Base-by-base conservation (phyloP, 2,113 vertebrate species). In the Larimichthys polyactis region DNA sequence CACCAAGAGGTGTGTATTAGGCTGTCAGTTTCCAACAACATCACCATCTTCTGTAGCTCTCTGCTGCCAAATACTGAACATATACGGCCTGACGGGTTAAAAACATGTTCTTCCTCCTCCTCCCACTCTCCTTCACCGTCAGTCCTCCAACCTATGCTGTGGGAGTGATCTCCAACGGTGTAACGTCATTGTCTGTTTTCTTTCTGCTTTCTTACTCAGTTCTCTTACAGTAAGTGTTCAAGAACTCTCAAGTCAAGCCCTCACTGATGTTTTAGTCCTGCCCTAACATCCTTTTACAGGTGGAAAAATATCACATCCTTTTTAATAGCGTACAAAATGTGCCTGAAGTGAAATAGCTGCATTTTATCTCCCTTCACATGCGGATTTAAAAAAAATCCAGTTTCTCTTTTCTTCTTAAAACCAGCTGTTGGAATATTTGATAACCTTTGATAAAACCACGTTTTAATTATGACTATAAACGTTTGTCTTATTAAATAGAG, bases 11-110 rank as follows among this genome's bases (percentile, higher is more conserved):
- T 74, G 66, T 84, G 46, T 83, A 59, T 84, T 66, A 54, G 62
- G 70, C 16, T 83, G 73, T 88, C 78, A 79, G 57, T 68, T 85
- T 85, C 71, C n/a, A 71, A 78, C 89, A 81, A 78, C 75, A 73
- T 75, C 71, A 82, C 77, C 71, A 75, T 71, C 63, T 62, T 64
- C 24, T 22, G 68, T 22, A 52, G 79, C 70, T 67, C 51, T 40
- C 70, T 66, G 73, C 75, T 87, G 73, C 71, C 76, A 84, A 76
- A 80, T 43, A n/a, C 55, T 64, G 66, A 91, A 77, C 46, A 81
- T 72, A 78, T 59, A 80, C 4, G 29, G 76, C 48, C 63, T 77
- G 77, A 88, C 89, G 88, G 48, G 66, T 79, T 83, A 74, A 81
- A 83, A 87, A 82, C 68, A 58, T 73, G 72, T 55, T 78, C 36